Evolutionary conservation across 1,140 invertebrate species (phyloP), one percentile per base, ranked within the genome.

Genomic region (Arion vulgaris): DNA sequence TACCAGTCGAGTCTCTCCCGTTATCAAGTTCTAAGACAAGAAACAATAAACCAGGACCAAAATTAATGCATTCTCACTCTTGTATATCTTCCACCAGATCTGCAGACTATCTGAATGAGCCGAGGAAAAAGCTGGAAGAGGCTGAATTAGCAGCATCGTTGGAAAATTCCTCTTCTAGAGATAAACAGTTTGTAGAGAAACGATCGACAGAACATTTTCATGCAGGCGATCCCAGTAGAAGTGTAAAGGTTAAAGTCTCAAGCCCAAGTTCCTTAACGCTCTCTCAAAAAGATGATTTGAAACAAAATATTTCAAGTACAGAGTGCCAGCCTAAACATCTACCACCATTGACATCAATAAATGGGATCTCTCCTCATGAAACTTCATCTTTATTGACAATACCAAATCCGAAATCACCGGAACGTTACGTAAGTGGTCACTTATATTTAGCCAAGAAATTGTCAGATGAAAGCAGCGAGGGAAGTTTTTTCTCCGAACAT

Each of bases 401-500:
- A 23, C 83, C 83, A 2, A 81, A 79, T 71, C 11, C 75, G 62
- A 39, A 83, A 75, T 68, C 80, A 71, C 80, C 84, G 74, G 73
- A 86, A 86, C 68, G 86, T 85, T 87, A 87, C 36, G 86, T 91
- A 39, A 89, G 90, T 79, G 90, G 92, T 5, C 92, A 93, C 83
- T 85, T 93, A 0, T 81, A 90, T 39, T 84, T 93, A 32, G 91
- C 92, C 15, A 92, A 93, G 79, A 91, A 92, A 74, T 84, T 93
- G 0, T 93, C 93, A 9, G 92, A 93, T 87, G 92, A 93, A 45
- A 89, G 88, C 0, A 85, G 71, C 53, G 87, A 89, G 32, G 82
- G 85, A 2, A 89, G 86, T 76, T 83, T 87, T 66, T 86, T 86
- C 51, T 71, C 74, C 26, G 49, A 79, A 11, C 66, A 82, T 34